Percentiles rank a stretch among this genome's conserved stretches.
phyloP scores from a whole-genome alignment of 2,113 vertebrate genomes.

The Prionailurus viverrinus region DNA sequence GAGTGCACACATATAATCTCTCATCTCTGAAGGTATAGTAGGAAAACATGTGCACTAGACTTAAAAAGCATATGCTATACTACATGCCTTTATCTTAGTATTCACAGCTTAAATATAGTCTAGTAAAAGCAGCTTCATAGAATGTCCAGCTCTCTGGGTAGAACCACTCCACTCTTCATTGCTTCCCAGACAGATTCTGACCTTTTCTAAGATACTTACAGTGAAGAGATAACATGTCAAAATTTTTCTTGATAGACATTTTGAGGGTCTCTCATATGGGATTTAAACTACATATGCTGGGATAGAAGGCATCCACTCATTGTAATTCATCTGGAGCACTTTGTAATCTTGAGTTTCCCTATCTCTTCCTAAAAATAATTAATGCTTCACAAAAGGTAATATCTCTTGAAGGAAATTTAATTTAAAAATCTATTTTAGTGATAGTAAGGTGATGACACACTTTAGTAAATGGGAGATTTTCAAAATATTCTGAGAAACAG shows the following conservation, averaged over 20 bases:
- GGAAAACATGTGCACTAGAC: not conserved
- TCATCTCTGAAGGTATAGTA: not conserved
- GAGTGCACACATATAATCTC: not conserved
- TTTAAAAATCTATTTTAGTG: constrained; percentile 73
- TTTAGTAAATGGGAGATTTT: constrained; percentile 47
- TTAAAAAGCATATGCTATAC: constrained; percentile 10
- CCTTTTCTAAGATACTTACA: constrained; percentile 54
- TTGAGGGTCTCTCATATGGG: not conserved
- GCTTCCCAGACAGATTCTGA: constrained; percentile 60
- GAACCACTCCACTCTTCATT: not conserved
- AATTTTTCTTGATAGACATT: constrained; percentile 6
- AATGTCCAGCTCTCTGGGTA: not conserved
- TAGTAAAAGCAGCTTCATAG: constrained; percentile 19
- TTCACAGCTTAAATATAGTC: constrained; percentile 1
- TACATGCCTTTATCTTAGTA: not conserved
- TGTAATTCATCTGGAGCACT: constrained; percentile 60
- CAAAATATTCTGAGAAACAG: constrained; percentile 58
- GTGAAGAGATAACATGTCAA: constrained; percentile 20
- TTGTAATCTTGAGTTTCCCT: constrained; percentile 57
- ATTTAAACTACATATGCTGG: not conserved
- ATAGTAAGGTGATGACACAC: constrained; percentile 45
- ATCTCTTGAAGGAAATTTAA: constrained; percentile 76
- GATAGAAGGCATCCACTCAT: constrained; percentile 18
- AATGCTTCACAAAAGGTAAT: constrained; percentile 69
- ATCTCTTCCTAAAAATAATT: constrained; percentile 75